A percentile compares a stretch with the other conserved stretches of the same genome.
These are phyloP conservation scores for Adelognathus sp. DNA, from an alignment of 2,888 invertebrate genomes.

Conservation along the genomic window DNA sequence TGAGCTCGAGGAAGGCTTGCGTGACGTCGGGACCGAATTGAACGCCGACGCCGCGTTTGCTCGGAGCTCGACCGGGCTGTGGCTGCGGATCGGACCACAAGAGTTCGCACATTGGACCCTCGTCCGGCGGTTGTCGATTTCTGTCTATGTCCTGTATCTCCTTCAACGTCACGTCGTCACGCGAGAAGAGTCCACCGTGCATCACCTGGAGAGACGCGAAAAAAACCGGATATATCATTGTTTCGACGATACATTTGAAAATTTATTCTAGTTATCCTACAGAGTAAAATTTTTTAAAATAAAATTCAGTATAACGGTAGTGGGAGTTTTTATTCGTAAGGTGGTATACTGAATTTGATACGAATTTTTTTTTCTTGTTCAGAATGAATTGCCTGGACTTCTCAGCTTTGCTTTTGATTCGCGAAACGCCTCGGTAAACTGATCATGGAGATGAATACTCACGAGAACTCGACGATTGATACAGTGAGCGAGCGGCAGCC, in stretches of 20 bases:
- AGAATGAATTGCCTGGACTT: too few relatives aligned
- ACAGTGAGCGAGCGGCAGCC: slow-evolving; percentile 97
- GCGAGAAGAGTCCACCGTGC: slow-evolving; percentile 99
- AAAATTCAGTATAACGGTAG: too few relatives aligned
- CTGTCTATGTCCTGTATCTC: slow-evolving; percentile 95
- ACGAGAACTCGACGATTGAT: slow-evolving; percentile 92
- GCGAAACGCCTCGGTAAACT: too few relatives aligned
- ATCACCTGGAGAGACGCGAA: slow-evolving; percentile 89
- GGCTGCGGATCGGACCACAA: slow-evolving; percentile 99
- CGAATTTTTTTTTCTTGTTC: too few relatives aligned
- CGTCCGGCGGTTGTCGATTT: slow-evolving; percentile 98
- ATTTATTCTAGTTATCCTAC: too few relatives aligned
- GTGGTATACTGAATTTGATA: too few relatives aligned
- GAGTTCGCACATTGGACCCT: slow-evolving; percentile 98
- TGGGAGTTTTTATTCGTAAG: too few relatives aligned
- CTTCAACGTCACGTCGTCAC: slow-evolving; percentile 95
- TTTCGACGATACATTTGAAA: slow-evolving; percentile 6
- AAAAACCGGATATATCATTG: background rate
- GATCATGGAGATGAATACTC: too few relatives aligned
- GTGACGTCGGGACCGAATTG: slow-evolving; percentile 99
- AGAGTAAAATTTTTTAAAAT: too few relatives aligned
- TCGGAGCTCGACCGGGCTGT: slow-evolving; percentile 92
- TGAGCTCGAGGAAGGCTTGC: slow-evolving; percentile 89
- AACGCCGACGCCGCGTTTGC: slow-evolving; percentile 98
- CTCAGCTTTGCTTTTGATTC: too few relatives aligned